Percentiles rank a stretch among this genome's conserved stretches.
phyloP scores from a whole-genome alignment of 2,113 vertebrate genomes.

The Pungitius pungitius region DNA sequence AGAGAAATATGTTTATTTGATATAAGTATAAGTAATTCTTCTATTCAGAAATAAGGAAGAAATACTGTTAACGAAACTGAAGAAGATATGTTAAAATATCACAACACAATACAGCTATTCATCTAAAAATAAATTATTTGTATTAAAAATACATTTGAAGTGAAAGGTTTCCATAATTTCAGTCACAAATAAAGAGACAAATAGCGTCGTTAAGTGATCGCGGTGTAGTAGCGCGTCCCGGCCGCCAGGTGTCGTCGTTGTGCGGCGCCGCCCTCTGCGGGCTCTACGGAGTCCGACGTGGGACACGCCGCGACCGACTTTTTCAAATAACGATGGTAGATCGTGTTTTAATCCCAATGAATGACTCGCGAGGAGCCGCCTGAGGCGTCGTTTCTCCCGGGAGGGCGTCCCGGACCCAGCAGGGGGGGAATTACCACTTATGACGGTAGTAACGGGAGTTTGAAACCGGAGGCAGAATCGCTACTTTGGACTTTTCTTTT shows the following conservation, averaged over 20 bases:
- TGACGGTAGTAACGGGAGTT: conserved; percentile 28
- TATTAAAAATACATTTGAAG: too few species aligned
- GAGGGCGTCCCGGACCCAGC: too few species aligned
- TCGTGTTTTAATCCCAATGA: not conserved
- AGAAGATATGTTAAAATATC: not conserved
- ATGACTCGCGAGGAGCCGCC: not conserved
- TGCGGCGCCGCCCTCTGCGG: not conserved
- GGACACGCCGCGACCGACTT: conserved; percentile 22
- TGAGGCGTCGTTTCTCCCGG: too few species aligned
- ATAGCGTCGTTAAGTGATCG: not conserved
- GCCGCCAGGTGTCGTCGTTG: conserved; percentile 43
- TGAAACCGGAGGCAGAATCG: conserved; percentile 34
- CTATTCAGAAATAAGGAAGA: not conserved
- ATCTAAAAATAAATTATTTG: too few species aligned
- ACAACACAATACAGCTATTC: not conserved
- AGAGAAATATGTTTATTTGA: not conserved
- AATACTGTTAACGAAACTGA: not conserved
- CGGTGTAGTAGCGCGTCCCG: not conserved
- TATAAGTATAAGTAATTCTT: not conserved
- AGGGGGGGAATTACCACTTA: too few species aligned
- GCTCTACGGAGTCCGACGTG: conserved; percentile 49
- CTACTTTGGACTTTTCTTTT: conserved; percentile 43
- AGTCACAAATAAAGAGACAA: not conserved
- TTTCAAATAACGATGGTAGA: not conserved
- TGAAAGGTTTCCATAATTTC: too few species aligned